Conservation (phyloP, 2,797 vertebrate genomes). For the Malurus leucopterus region DNA sequence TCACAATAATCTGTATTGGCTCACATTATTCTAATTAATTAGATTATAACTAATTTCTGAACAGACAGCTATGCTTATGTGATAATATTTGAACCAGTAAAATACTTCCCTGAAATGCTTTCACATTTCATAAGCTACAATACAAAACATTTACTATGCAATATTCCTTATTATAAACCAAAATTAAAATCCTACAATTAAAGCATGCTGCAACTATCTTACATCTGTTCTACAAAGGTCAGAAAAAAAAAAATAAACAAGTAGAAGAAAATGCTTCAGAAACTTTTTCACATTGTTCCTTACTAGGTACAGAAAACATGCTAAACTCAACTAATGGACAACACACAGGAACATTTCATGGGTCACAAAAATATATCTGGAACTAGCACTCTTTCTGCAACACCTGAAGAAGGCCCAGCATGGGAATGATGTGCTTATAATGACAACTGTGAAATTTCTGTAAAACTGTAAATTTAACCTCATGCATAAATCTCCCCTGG, state of each 20-base stretch:
- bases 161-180: not conserved
- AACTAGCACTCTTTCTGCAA: not conserved
- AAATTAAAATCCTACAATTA: not conserved
- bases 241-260: not conserved
- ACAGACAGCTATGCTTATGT: not conserved
- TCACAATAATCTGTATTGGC: not conserved
- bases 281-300: not conserved
- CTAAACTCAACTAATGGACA: not conserved
- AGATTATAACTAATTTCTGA: not conserved
- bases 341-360: not conserved
- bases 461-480: not conserved
- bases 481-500: not conserved
- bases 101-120: not conserved
- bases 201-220: not conserved
- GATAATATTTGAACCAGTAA: not conserved
- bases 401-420: not conserved
- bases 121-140: not conserved
- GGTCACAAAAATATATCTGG: not conserved
- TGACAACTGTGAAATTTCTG: not conserved
- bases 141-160: not conserved
- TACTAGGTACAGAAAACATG: not conserved
- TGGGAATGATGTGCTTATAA: not conserved
- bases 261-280: not conserved
- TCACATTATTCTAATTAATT: not conserved
- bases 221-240: not conserved